Conservation (phyloP, 2,888 invertebrate genomes). For the Caenorhabditis auriculariae region DNA sequence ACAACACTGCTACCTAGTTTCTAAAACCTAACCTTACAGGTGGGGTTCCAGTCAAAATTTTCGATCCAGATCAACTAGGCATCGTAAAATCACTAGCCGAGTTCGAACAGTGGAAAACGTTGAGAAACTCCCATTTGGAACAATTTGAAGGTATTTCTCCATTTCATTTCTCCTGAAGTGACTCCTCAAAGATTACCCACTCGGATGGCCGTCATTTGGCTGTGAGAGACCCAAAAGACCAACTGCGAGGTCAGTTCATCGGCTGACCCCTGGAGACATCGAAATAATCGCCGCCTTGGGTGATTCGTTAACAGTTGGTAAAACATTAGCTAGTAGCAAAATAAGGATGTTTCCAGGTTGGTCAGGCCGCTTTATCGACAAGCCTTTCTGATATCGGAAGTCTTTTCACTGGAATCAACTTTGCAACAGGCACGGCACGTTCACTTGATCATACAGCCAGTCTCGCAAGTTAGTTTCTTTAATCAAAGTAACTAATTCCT, state of each 20-base stretch:
- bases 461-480: conserved; percentile 19
- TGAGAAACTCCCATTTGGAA: conserved; percentile 1
- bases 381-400: conserved; percentile 10
- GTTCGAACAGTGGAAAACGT: conserved; percentile 8
- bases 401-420: conserved; percentile 21
- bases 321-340: too few relatives aligned
- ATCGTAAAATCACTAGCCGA: too few relatives aligned
- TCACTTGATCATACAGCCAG: conserved; percentile 17
- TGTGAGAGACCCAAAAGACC: conserved; percentile 2
- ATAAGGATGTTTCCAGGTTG: conserved; percentile 16
- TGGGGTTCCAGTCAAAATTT: too few relatives aligned
- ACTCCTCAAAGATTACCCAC: conserved; percentile 5
- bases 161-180: background rate
- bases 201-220: conserved; percentile 6
- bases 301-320: conserved; percentile 29
- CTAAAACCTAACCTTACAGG: too few relatives aligned
- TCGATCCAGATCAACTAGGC: too few relatives aligned
- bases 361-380: conserved; percentile 18
- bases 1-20: too few relatives aligned
- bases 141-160: conserved; percentile 3
- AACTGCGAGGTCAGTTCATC: conserved; percentile 10
- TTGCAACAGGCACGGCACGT: conserved; percentile 25
- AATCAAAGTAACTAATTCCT: background rate
- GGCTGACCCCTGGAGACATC: conserved; percentile 27
- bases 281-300: conserved; percentile 26